Conservation (phyloP, 2,113 vertebrate genomes). For the Clupea harengus region DNA sequence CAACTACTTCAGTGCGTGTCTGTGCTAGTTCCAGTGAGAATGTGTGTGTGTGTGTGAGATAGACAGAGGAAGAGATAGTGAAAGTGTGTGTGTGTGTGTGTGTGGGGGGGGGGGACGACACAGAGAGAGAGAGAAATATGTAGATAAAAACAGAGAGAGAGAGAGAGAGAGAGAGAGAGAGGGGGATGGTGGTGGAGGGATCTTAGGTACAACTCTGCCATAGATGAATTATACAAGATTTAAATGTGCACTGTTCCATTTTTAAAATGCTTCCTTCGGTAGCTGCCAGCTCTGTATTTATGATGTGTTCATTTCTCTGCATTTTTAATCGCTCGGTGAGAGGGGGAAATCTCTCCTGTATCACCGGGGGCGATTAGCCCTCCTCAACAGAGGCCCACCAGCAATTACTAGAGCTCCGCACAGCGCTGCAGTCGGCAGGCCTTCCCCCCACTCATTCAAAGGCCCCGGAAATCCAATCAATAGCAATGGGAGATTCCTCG, state of each 20-base stretch:
- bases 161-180: background rate
- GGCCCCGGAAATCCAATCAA: background rate
- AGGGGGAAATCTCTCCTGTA: slow-evolving; percentile 32
- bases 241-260: slow-evolving; percentile 29
- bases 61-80: background rate
- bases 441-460: background rate
- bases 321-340: slow-evolving; percentile 44
- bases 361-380: slow-evolving; percentile 32
- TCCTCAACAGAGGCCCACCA: background rate
- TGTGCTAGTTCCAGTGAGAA: background rate
- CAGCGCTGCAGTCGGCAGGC: background rate
- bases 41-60: background rate
- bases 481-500: background rate
- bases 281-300: slow-evolving; percentile 43
- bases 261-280: slow-evolving; percentile 42
- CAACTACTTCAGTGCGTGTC: background rate
- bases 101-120: background rate
- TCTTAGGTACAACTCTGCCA: slow-evolving; percentile 12
- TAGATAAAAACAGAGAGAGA: background rate
- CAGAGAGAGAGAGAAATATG: no score
- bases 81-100: background rate
- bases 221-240: slow-evolving; percentile 32
- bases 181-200: background rate
- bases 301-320: slow-evolving; percentile 45
- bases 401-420: background rate